A percentile compares a stretch with the other conserved stretches of the same genome.
Conservation (phyloP, 2,113 vertebrate species). For the Planiliza haematocheilus region DNA sequence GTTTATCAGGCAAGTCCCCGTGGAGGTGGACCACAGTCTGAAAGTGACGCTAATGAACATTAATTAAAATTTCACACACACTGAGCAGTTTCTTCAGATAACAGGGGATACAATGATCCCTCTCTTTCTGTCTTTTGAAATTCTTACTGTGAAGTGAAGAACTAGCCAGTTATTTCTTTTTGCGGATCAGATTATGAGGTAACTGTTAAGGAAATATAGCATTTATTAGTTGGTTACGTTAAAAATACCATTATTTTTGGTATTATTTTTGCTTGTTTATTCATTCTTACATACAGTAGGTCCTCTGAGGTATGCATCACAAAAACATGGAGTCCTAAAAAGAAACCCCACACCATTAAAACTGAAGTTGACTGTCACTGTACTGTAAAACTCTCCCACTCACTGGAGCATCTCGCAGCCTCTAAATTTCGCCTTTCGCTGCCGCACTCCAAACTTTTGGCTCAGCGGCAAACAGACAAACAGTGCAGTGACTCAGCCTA, state of each 20-base stretch:
- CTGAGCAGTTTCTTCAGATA: not conserved
- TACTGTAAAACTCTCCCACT: slow-evolving; percentile 9
- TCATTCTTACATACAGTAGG: too few relatives aligned
- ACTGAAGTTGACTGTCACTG: slow-evolving; percentile 6
- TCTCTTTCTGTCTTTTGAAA: too few relatives aligned
- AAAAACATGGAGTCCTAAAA: too few relatives aligned
- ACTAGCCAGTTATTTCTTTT: too few relatives aligned
- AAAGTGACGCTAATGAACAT: slow-evolving; percentile 29
- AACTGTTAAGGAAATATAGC: too few relatives aligned
- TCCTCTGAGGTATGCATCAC: too few relatives aligned
- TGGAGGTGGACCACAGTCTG: not conserved
- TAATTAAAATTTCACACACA: slow-evolving; percentile 44
- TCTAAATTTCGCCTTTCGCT: slow-evolving; percentile 21
- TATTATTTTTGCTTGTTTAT: too few relatives aligned
- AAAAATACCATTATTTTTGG: too few relatives aligned
- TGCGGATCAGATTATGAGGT: too few relatives aligned
- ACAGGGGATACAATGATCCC: not conserved
- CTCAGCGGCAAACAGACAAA: not conserved
- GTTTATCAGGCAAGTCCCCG: not conserved
- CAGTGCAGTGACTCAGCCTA: slow-evolving; percentile 28
- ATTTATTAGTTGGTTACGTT: too few relatives aligned
- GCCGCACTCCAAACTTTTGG: not conserved
- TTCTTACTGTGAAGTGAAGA: too few relatives aligned
- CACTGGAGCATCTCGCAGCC: slow-evolving; percentile 11
- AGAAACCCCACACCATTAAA: not conserved